A percentile compares a stretch with the other conserved stretches of the same genome.
phyloP scores from a whole-genome alignment of 2,113 vertebrate genomes.

The Mustela nigripes region DNA sequence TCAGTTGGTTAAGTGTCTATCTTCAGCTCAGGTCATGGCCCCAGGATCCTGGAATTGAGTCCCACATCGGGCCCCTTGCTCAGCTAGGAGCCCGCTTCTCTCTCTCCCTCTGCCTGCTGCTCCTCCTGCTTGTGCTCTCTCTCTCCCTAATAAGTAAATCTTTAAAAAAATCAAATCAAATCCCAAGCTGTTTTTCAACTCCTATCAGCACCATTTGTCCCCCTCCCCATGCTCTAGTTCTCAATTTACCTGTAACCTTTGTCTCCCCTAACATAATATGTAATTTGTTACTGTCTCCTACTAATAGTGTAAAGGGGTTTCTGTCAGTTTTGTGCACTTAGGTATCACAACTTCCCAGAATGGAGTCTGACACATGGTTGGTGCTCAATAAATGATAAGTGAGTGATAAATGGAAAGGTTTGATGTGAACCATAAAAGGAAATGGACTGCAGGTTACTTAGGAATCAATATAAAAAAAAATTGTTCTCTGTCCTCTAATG shows the following conservation, averaged over 20 bases:
- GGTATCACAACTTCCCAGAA: background rate
- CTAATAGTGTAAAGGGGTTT: background rate
- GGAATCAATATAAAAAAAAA: background rate
- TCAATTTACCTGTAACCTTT: background rate
- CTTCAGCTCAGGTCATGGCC: no score
- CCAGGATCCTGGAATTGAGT: no score
- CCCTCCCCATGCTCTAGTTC: background rate
- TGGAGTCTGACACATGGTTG: background rate
- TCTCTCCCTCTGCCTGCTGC: no score
- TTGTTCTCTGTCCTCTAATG: background rate
- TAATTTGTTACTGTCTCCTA: background rate
- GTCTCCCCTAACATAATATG: background rate
- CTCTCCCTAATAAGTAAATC: no score
- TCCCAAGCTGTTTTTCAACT: background rate
- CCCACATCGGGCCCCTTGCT: no score
- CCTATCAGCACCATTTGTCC: background rate
- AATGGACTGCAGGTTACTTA: background rate
- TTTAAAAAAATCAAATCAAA: background rate
- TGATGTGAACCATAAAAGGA: background rate
- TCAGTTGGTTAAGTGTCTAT: no score
- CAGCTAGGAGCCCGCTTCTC: no score
- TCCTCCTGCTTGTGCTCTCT: no score
- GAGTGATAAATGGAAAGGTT: background rate
- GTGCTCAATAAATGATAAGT: background rate
- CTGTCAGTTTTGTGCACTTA: background rate